Conservation (phyloP, 1,140 invertebrate species). For the Philaenus spumarius region DNA sequence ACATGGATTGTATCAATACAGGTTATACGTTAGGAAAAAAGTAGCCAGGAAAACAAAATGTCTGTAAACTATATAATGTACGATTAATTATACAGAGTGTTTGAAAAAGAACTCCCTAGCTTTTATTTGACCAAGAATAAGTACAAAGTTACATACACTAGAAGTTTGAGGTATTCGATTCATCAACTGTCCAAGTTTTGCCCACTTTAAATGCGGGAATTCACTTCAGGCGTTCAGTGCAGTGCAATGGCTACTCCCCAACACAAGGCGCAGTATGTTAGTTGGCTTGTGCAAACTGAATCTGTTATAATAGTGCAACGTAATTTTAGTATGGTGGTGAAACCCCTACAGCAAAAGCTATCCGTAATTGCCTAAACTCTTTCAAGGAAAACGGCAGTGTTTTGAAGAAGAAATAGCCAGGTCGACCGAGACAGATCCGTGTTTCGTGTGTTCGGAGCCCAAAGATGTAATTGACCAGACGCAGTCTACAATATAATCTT, state of each 20-base stretch:
- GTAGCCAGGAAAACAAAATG: too few species aligned
- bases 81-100: too few species aligned
- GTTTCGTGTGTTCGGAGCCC: background rate
- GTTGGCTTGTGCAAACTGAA: background rate
- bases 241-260: background rate
- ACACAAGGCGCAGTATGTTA: background rate
- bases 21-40: too few species aligned
- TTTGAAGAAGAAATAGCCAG: background rate
- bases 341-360: background rate
- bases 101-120: too few species aligned
- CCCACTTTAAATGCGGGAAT: too few species aligned
- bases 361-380: background rate
- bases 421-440: constrained; percentile 1
- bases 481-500: background rate
- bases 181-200: too few species aligned
- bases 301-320: constrained; percentile 1
- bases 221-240: background rate
- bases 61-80: too few species aligned
- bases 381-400: constrained; percentile 3
- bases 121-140: too few species aligned
- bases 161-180: too few species aligned
- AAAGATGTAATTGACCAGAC: background rate
- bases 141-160: too few species aligned
- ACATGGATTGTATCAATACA: too few species aligned
- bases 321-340: background rate